Percentiles rank a stretch among this genome's conserved stretches.
Evolutionary conservation across 2,888 invertebrate species (phyloP).

Genomic region (Apodemia zela): DNA sequence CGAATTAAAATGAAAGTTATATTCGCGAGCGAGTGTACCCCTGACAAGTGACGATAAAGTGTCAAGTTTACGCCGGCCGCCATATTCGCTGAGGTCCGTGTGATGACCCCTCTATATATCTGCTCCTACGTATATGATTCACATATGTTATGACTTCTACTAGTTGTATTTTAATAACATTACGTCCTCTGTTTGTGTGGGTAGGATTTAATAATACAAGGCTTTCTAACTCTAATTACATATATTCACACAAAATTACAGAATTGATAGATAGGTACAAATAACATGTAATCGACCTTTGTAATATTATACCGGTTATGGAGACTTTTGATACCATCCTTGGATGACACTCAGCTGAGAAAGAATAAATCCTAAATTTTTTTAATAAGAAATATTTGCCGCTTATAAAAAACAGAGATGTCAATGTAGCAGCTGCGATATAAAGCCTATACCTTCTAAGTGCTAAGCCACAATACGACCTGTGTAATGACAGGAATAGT

Average conservation of each 20-base stretch:
- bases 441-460: too few species aligned
- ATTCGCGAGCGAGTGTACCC: neutral
- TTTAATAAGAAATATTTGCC: too few species aligned
- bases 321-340: too few species aligned
- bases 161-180: constrained; percentile 14
- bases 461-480: too few species aligned
- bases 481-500: too few species aligned
- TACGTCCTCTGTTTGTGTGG: neutral
- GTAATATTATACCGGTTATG: too few species aligned
- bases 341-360: too few species aligned
- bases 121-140: constrained; percentile 11
- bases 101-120: constrained; percentile 10
- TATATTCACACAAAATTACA: neutral
- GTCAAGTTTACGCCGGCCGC: constrained; percentile 29
- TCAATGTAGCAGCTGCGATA: too few species aligned
- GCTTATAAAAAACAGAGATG: too few species aligned
- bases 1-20: neutral
- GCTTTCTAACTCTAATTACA: neutral
- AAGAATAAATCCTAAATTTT: too few species aligned
- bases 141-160: constrained; percentile 4
- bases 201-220: neutral
- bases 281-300: too few species aligned
- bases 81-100: constrained; percentile 23
- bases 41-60: constrained; percentile 32
- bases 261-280: too few species aligned